Evolutionary conservation across 2,888 invertebrate genomes (phyloP).

Genomic region (Octonoba sinensis): DNA sequence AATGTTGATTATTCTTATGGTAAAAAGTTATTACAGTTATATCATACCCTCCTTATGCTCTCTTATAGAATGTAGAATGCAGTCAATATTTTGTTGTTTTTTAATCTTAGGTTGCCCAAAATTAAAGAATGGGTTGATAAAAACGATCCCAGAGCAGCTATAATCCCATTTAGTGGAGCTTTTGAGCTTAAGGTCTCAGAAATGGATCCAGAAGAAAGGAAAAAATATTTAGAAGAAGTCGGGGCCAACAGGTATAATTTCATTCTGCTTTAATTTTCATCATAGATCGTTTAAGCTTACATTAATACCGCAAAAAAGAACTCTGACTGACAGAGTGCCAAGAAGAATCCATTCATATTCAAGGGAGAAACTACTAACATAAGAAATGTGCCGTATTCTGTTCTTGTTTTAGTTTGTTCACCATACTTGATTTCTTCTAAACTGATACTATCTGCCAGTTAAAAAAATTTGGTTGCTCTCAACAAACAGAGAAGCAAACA

Average conservation of each 20-base stretch:
- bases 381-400: no score
- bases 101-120: constrained; percentile 82
- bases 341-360: no score
- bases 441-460: no score
- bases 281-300: no score
- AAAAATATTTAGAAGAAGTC: constrained; percentile 85
- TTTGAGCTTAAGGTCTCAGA: constrained; percentile 89
- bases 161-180: constrained; percentile 96
- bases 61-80: no score
- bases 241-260: constrained; percentile 71
- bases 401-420: no score
- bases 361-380: no score
- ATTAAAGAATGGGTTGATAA: constrained; percentile 99
- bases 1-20: neutral
- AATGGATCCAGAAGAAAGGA: constrained; percentile 82
- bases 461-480: no score
- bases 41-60: neutral
- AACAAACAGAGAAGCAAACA: no score
- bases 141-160: constrained; percentile 91
- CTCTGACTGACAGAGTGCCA: no score
- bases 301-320: no score
- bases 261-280: neutral
- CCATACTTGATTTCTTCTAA: no score
- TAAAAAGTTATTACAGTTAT: neutral
- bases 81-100: neutral